Evolutionary conservation across 2,113 vertebrate species (phyloP), one percentile per base, ranked within the genome.

Genomic region (Taurulus bubalis): DNA sequence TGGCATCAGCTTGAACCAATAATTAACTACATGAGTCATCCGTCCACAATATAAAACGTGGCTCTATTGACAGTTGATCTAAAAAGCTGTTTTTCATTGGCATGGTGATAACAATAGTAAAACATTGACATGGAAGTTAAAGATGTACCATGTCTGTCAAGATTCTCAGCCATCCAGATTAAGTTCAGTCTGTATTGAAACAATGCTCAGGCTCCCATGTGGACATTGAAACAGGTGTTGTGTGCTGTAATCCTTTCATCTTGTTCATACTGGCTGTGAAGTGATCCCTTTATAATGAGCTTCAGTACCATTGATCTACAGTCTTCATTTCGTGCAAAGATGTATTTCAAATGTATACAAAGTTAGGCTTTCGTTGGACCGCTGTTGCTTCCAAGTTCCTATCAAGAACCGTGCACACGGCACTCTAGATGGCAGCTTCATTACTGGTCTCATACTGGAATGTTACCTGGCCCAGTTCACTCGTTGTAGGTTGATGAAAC

Each of bases 1-100:
- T 75, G 74, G 51, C 62, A 51, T 49, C 10, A 47, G 8, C 8
- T 38, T 62, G 1, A 72, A 22, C 7, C 55, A 58, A 53, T 58
- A 75, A 79, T 14, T 38, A 24, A 60, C 8, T 5, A 28, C 40
- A 72, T 45, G 36, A 85, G 47, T 55, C 66, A 59, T 64, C 38
- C 30, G 20, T 56, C 68, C 67, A 40, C 62, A 8, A 15, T 55
- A 12, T 56, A 51, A 73, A 81, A 74, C 8, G 30, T 24, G 53
- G 30, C 32, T 36, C 20, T 34, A 1, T 0, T 6, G 71, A 32
- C 4, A 77, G 58, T 71, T 26, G 55, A 0, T 63, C 22, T 20
- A 15, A 70, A 67, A 34, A 71, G 16, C 59, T 53, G 26, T 6
- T 38, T 38, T 70, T 70, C 5, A n/a, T n/a, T 28, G 20, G 10